Base-by-base conservation (phyloP, 2,797 vertebrate species). In the Peromyscus eremicus region DNA sequence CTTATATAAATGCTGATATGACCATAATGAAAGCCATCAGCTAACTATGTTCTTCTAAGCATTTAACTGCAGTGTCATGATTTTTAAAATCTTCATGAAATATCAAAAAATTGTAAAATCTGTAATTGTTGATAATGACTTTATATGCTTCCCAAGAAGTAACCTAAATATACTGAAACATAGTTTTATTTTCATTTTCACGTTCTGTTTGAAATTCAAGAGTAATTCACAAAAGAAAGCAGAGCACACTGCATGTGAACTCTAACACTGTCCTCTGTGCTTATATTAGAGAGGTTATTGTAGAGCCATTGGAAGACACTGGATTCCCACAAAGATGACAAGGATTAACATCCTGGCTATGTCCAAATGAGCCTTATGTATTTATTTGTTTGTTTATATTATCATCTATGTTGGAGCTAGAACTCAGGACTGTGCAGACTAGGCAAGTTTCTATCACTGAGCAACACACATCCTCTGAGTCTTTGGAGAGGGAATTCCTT, bases 1-100 rank as follows among this genome's bases (percentile, higher is more conserved):
- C 17, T 97, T 97, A 98, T 82, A 97, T 92, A 96, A 98, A 98
- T 98, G 94, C 96, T 97, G 95, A 55, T 62, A 34, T 76, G 7
- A n/a, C 21, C 21, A 89, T n/a, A 77, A 77, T 77, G 60, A 62
- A 52, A 70, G 62, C 10, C 43, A 32, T 21, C 60, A 46, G 32
- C 12, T 84, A 43, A 64, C 60, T 70, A 1, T 49, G 3, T 75
- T 75, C 37, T 88, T 57, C 6, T 27, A 60, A 0, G 1, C 29
- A 68, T 85, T 85, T 68, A 21, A 21, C 6, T 23, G 32, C 3
- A 68, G 62, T 12, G 19, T 68, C 29, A 49, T 49, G 66, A 97
- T 73, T 96, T 97, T 97, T 95, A 96, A 94, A 87, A 97, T 97
- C 57, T 98, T 95, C 87, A 87, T 94, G 68, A 96, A 89, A 81